Conservation (phyloP, 2,797 vertebrate species). For the Sardinella longiceps region DNA sequence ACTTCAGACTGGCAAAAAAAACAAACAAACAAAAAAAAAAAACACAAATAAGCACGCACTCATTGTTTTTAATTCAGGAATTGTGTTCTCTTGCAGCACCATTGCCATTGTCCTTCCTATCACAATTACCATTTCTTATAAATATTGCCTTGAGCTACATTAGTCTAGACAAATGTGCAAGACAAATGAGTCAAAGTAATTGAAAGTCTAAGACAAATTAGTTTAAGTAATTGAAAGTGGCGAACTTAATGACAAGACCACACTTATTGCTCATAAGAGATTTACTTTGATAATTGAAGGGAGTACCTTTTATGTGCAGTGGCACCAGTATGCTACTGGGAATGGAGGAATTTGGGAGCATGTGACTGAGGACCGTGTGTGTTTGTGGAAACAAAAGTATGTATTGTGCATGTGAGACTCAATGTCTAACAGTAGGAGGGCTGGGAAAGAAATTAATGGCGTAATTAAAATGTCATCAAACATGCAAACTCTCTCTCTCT, state of each 20-base stretch:
- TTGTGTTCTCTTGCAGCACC: background rate
- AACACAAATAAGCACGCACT: background rate
- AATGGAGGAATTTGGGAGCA: slow-evolving; percentile 5
- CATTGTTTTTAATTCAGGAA: background rate
- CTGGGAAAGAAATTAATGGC: slow-evolving; percentile 63
- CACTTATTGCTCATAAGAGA: background rate
- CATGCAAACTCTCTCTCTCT: slow-evolving; percentile 3
- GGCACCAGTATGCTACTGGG: slow-evolving; percentile 11
- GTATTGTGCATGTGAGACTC: slow-evolving; percentile 61
- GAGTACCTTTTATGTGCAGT: slow-evolving; percentile 26
- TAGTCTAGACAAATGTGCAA: background rate
- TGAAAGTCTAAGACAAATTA: too few relatives aligned
- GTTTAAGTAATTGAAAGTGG: too few relatives aligned
- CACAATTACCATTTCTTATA: background rate
- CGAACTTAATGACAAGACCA: background rate
- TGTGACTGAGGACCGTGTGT: background rate
- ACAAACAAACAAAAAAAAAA: too few relatives aligned
- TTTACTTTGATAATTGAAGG: slow-evolving; percentile 14
- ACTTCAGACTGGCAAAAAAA: slow-evolving; percentile 16
- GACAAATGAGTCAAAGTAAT: background rate
- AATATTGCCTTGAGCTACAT: background rate
- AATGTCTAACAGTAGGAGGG: slow-evolving; percentile 63
- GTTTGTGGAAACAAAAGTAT: slow-evolving; percentile 58
- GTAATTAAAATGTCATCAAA: slow-evolving; percentile 54
- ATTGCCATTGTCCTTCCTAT: background rate